Conservation (phyloP, 2,797 vertebrate species). For the Ficedula albicollis region DNA sequence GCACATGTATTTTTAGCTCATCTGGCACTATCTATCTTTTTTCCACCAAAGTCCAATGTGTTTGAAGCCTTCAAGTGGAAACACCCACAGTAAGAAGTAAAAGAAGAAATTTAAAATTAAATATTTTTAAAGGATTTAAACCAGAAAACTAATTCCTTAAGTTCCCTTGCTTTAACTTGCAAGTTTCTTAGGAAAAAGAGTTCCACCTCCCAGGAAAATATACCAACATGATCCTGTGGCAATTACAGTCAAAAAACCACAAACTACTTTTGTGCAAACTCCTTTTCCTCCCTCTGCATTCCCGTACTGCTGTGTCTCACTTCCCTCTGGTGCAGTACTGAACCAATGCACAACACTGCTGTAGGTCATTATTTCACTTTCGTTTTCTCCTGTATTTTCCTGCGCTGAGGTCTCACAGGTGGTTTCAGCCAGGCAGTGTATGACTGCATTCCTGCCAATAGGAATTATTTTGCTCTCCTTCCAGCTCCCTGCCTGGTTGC, state of each 20-base stretch:
- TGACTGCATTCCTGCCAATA: fast-evolving
- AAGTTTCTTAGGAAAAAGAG: background rate
- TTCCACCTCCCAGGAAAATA: background rate
- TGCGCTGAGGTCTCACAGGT: background rate
- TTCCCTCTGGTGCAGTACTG: background rate
- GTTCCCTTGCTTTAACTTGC: background rate
- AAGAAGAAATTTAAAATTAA: background rate
- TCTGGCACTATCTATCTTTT: background rate
- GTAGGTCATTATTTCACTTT: background rate
- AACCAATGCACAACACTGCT: background rate
- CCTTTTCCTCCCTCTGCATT: background rate
- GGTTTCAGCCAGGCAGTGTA: background rate
- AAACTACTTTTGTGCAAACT: background rate
- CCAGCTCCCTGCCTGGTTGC: background rate
- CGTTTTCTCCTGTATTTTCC: background rate
- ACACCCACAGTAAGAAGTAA: background rate
- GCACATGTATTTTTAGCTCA: background rate
- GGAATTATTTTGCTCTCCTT: background rate
- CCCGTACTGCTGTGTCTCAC: background rate
- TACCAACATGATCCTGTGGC: background rate
- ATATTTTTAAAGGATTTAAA: background rate
- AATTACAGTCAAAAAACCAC: background rate
- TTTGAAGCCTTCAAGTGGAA: background rate
- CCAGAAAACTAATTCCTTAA: background rate
- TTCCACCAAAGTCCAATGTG: background rate